A percentile compares a stretch with the other conserved stretches of the same genome.
Evolutionary conservation across 2,888 invertebrate species (phyloP).

Genomic region (Meghimatium bilineatum): DNA sequence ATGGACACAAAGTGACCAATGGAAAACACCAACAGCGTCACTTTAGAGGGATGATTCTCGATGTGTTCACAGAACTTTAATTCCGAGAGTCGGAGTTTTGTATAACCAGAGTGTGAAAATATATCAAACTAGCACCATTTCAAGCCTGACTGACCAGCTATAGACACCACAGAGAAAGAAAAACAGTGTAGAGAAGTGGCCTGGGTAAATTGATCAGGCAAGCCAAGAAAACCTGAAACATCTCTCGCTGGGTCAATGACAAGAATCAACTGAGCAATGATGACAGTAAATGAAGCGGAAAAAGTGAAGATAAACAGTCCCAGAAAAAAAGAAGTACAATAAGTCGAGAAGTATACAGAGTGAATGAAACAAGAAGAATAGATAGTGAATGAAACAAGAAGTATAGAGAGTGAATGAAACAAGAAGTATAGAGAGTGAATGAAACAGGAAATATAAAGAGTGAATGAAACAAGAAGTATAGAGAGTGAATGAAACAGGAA

Average conservation of each 20-base stretch:
- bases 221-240: neutral
- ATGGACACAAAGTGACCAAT: too few relatives aligned
- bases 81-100: neutral
- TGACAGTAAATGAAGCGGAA: neutral
- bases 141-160: constrained; percentile 6
- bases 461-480: neutral
- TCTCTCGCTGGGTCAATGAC: neutral
- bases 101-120: neutral
- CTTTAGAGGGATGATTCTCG: too few relatives aligned
- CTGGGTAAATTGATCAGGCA: neutral
- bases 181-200: neutral
- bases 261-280: neutral
- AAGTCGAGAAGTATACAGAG: neutral
- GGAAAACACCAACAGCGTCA: too few relatives aligned
- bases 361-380: neutral
- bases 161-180: neutral
- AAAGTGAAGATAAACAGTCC: neutral
- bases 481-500: neutral
- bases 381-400: neutral
- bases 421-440: neutral
- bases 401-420: neutral
- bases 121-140: neutral
- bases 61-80: too few relatives aligned
- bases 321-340: neutral
- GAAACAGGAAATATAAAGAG: neutral